A percentile compares a stretch with the other conserved stretches of the same genome.
These are phyloP conservation scores for Tribolium freemani DNA, from an alignment of 2,888 invertebrate genomes.

Conservation along the genomic window DNA sequence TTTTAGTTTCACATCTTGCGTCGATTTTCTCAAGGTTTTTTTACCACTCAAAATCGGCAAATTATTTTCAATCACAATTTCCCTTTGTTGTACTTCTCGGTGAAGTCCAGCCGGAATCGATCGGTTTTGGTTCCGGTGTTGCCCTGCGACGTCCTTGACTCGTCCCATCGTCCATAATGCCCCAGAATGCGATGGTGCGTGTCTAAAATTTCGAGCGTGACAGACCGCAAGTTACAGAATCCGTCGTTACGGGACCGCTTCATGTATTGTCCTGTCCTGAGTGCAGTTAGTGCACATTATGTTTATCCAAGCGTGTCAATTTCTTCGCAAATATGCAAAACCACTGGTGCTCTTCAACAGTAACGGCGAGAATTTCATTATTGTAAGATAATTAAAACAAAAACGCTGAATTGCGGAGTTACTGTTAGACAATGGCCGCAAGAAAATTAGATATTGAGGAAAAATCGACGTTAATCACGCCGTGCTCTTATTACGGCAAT, in stretches of 20 bases:
- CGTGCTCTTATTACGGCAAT: neutral
- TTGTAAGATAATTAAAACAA: conserved; percentile 11
- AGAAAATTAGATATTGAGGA: conserved; percentile 8
- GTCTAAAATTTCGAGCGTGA: conserved; percentile 20
- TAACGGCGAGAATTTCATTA: conserved; percentile 9
- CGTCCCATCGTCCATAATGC: conserved; percentile 3
- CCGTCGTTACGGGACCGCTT: neutral
- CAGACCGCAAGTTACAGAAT: neutral
- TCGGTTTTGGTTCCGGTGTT: neutral
- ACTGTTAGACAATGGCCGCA: conserved; percentile 12
- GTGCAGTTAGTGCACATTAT: conserved; percentile 12
- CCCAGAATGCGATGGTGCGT: conserved; percentile 11
- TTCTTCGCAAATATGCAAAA: conserved; percentile 26
- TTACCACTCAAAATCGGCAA: no score
- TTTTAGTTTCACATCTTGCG: no score
- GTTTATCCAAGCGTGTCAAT: conserved; percentile 4
- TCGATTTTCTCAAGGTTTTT: no score
- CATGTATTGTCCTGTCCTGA: neutral
- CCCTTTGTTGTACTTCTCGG: no score
- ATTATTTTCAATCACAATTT: no score
- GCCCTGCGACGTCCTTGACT: neutral
- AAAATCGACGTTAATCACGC: neutral
- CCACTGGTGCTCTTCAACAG: conserved; percentile 7
- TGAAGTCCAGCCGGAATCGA: no score
- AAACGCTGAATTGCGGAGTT: conserved; percentile 1